phyloP scores from a whole-genome alignment of 1,140 invertebrate genomes.

The Rhagoletis zephyria region DNA sequence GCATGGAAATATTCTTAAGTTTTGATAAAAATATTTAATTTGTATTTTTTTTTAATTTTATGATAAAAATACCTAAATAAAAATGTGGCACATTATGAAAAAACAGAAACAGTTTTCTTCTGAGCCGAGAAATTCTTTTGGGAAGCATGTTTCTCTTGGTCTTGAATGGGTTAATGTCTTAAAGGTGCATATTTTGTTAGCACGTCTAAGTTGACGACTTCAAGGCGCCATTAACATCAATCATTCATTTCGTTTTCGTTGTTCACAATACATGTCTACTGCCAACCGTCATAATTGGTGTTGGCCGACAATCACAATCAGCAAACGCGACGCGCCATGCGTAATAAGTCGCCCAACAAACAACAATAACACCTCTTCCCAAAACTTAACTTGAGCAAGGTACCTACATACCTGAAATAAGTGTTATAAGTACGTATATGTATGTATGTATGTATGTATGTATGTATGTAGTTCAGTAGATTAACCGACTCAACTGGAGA shows the following conservation, averaged over 20 bases:
- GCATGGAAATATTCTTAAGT: too few relatives aligned
- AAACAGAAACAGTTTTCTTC: too few relatives aligned
- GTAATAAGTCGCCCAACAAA: neutral
- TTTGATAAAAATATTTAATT: too few relatives aligned
- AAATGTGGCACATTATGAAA: too few relatives aligned
- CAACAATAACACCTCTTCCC: neutral
- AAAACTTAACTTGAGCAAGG: neutral
- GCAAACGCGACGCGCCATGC: neutral
- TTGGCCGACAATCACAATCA: neutral
- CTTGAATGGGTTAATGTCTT: too few relatives aligned
- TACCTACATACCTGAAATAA: too few relatives aligned
- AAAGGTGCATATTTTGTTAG: too few relatives aligned
- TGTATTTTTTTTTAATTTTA: too few relatives aligned
- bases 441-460: neutral
- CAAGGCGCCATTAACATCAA: constrained; percentile 14
- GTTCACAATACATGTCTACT: neutral
- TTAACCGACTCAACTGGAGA: neutral
- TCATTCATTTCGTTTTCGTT: constrained; percentile 9
- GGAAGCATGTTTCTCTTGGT: neutral
- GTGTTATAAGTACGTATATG: too few relatives aligned
- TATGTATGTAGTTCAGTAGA: neutral
- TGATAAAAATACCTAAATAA: too few relatives aligned
- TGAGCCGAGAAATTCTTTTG: neutral
- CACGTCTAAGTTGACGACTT: neutral
- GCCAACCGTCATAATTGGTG: neutral